Conservation (phyloP, 2,113 vertebrate genomes). For the Polypterus bichir region DNA sequence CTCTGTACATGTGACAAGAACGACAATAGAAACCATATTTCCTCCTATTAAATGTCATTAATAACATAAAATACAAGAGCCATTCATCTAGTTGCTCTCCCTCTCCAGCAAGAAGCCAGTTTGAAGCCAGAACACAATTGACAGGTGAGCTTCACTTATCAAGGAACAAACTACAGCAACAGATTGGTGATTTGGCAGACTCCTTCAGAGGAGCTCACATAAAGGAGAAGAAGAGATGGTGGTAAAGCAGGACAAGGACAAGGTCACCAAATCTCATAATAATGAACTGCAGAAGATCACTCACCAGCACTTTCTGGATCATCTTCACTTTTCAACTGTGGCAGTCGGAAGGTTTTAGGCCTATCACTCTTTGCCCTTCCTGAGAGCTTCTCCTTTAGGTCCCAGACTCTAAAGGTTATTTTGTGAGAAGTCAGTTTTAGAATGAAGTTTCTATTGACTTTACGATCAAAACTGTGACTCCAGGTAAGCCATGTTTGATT, state of each 20-base stretch:
- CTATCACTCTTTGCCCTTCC: constrained; percentile 36
- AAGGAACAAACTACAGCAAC: too few relatives aligned
- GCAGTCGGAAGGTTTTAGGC: constrained; percentile 28
- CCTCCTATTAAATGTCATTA: too few relatives aligned
- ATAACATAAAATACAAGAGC: too few relatives aligned
- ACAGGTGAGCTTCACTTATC: too few relatives aligned
- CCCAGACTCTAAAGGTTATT: constrained; percentile 54
- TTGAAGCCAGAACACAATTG: too few relatives aligned
- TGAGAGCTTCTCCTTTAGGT: constrained; percentile 46
- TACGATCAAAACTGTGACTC: constrained; percentile 42
- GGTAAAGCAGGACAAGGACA: too few relatives aligned
- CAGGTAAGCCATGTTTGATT: constrained; percentile 60
- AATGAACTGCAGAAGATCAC: background rate
- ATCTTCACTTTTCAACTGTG: constrained; percentile 13
- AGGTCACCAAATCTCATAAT: too few relatives aligned
- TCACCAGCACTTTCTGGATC: constrained; percentile 28
- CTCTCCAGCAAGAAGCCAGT: too few relatives aligned
- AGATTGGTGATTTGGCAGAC: background rate
- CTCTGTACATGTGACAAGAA: too few relatives aligned
- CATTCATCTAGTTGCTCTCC: too few relatives aligned
- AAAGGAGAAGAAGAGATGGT: background rate
- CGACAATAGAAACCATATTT: too few relatives aligned
- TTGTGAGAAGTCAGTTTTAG: constrained; percentile 53
- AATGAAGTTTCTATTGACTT: constrained; percentile 47
- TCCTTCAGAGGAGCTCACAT: background rate